Evolutionary conservation across 92 coral and sea anemone species (phyloP), one percentile per base, ranked within the genome.

Genomic region (Heteractis magnifica): DNA sequence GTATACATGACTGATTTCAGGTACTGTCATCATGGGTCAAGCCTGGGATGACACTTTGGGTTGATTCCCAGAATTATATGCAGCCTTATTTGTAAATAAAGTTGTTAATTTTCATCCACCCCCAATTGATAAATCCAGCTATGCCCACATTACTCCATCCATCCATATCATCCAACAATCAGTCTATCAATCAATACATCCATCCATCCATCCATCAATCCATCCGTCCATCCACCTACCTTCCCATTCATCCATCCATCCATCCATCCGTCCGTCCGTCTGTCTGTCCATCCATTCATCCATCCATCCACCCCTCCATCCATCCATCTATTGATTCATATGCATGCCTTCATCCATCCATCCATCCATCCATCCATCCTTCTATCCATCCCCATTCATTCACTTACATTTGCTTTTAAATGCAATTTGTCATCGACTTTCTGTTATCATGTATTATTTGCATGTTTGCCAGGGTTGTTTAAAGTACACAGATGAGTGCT

Each of bases 1-100:
- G 90, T 96, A 34, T 96, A 96, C 84, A 82, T 96, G 68, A 96
- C 99, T 50, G 94, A 96, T 58, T 96, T 86, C 79, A 94, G 95
- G 98, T 91, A 83, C 4, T 48, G 6, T 13, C 6, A 44, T 21
- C 20, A 53, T 8, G 13, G 9, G 13, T 53, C 58, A 53, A 53
- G 13, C 58, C 9, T 53, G 13, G 13, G 44, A 53, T 53, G 58
- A 53, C 58, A 53, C 13, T 53, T 53, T 53, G 13, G 13, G 58
- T 8, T 4, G 4, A 53, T 53, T 8, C 58, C 10, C 44, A 34
- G 44, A 34, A 34, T 34, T 34, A 34, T 34, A 34, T 34, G 44
- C 44, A 34, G 44, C 44, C 44, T 34, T 2, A 34, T 34, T 0
- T 34, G 3, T 26, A 1, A 1, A 26, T 26, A 26, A 26, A 26